Base-by-base conservation (phyloP, 2,113 vertebrate species). In the Tragulus kanchil region DNA sequence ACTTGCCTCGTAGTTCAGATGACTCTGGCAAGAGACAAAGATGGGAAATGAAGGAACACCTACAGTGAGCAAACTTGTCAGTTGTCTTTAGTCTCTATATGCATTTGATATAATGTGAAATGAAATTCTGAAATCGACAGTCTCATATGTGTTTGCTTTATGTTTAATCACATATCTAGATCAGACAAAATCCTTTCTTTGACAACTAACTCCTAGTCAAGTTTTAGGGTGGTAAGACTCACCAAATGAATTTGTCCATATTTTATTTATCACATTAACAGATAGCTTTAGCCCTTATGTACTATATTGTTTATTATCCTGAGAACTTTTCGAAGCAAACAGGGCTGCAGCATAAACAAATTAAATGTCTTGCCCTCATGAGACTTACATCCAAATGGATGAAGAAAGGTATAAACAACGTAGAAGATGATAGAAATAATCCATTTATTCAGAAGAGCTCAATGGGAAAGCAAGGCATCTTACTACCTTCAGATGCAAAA, bases 181-280 rank as follows among this genome's bases (percentile, higher is more conserved):
- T 75, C n/a, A 75, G 26, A 23, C 4, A 3, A 96, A 95, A 73
- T 65, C 4, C 45, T 73, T 96, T 86, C n/a, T 77, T 19, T 90
- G 31, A 8, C n/a, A 79, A 25, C 17, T 42, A 82, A 50, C 42
- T 61, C 45, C 31, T 59, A 9, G 8, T 52, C 67, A 54, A 45
- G 12, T 69, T 82, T 89, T 64, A 65, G 10, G 8, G 25, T 11
- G 36, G 26, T 73, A 50, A 9, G 5, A 56, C 16, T 58, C 52
- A 84, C 28, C 19, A 67, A 36, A n/a, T 54, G 45, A 73, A 61
- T 11, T 61, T 50, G 8, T 78, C 84, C 17, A 50, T 48, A 25
- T 95, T n/a, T 52, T 61, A 92, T 65, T 69, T 16, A 52, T 67
- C 79, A 64, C 2, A 13, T 79, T 73, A 56, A 87, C 50, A 92